Percentiles rank a stretch among this genome's conserved stretches.
These are phyloP conservation scores for Microcebus griseorufus DNA, from an alignment of 2,113 vertebrate genomes.

Conservation along the genomic window DNA sequence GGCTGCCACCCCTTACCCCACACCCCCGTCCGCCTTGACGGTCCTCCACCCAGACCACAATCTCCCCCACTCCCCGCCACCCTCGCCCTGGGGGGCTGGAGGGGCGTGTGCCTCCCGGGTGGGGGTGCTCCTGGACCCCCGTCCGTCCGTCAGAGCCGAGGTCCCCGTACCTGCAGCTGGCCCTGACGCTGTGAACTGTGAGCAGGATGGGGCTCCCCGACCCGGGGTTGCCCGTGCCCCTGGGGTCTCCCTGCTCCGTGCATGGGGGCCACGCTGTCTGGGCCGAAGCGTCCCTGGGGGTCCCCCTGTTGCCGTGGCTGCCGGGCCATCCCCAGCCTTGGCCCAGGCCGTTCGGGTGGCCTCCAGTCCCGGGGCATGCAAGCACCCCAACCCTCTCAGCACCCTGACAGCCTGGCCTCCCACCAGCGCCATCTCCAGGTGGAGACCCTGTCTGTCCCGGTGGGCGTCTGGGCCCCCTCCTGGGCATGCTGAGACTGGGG, in stretches of 20 bases:
- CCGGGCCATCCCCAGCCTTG: background rate
- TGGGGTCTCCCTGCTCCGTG: too few species aligned
- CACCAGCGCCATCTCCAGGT: background rate
- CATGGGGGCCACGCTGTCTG: background rate
- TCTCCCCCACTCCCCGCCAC: background rate
- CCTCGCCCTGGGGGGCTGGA: too few species aligned
- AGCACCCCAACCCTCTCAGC: too few species aligned
- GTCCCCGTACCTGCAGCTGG: too few species aligned
- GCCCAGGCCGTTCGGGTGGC: too few species aligned
- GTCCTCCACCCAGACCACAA: fast-evolving
- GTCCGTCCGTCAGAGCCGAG: fast-evolving
- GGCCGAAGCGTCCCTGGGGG: fast-evolving
- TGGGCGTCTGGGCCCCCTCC: background rate
- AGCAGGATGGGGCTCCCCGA: too few species aligned
- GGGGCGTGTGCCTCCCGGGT: background rate
- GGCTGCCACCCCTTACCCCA: fast-evolving
- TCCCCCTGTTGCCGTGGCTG: background rate
- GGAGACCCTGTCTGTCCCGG: background rate
- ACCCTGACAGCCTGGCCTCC: background rate
- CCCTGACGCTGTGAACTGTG: too few species aligned
- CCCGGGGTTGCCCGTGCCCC: too few species aligned
- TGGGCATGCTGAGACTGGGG: background rate
- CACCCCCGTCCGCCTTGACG: too few species aligned
- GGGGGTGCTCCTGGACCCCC: background rate
- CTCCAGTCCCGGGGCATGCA: fast-evolving